phyloP scores from a whole-genome alignment of 2,888 invertebrate species.

The Oxyteleia sp. region DNA sequence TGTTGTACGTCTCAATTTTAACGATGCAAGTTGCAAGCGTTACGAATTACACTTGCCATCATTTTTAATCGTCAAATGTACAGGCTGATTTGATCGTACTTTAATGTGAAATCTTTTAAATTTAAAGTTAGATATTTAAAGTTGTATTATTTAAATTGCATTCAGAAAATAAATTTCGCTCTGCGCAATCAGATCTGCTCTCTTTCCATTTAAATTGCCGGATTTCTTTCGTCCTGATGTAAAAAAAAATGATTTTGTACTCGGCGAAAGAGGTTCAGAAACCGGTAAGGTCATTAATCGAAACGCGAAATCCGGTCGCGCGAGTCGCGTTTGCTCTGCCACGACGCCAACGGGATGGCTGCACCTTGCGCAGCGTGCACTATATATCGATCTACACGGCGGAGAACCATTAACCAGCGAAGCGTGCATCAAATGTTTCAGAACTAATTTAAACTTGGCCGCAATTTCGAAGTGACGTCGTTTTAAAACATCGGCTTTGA shows the following conservation, averaged over 20 bases:
- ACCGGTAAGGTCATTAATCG: slow-evolving; percentile 74
- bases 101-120: neutral
- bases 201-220: slow-evolving; percentile 16
- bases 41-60: too few relatives aligned
- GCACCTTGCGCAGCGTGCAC: slow-evolving; percentile 70
- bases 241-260: slow-evolving; percentile 25
- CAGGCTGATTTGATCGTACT: too few relatives aligned
- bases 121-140: neutral
- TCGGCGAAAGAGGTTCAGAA: slow-evolving; percentile 51
- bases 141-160: neutral
- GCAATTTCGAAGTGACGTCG: slow-evolving; percentile 76
- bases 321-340: slow-evolving; percentile 65
- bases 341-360: slow-evolving; percentile 65
- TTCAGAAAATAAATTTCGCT: neutral
- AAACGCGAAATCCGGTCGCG: slow-evolving; percentile 72
- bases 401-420: slow-evolving; percentile 78
- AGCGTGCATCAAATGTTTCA: slow-evolving; percentile 83
- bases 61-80: too few relatives aligned
- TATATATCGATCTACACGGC: slow-evolving; percentile 78
- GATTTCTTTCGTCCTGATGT: slow-evolving; percentile 34
- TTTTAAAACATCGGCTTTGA: slow-evolving; percentile 77
- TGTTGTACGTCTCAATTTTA: too few relatives aligned
- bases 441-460: slow-evolving; percentile 85
- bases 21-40: too few relatives aligned
- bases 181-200: slow-evolving; percentile 12